Evolutionary conservation across 2,113 vertebrate species (phyloP).

Genomic region (Chlorocebus sabaeus): DNA sequence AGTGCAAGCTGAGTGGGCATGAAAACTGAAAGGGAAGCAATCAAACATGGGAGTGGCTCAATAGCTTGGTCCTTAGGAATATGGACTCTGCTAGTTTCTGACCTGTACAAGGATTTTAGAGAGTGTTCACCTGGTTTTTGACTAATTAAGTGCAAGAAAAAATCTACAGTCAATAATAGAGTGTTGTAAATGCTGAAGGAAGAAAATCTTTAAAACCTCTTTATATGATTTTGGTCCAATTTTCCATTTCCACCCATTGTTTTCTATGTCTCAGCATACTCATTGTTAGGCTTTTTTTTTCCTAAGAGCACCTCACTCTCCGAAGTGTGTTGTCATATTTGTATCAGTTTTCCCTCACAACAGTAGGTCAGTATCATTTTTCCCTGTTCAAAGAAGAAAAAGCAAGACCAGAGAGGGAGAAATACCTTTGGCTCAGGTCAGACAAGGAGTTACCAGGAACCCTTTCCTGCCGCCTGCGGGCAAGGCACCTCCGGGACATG

Average conservation of each 20-base stretch:
- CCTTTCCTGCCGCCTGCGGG: not conserved
- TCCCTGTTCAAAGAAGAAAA: slow-evolving; percentile 25
- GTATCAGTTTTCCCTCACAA: slow-evolving; percentile 2
- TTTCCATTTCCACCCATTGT: slow-evolving; percentile 51
- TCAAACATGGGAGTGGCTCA: not conserved
- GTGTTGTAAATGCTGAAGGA: slow-evolving; percentile 57
- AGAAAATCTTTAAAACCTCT: slow-evolving; percentile 65
- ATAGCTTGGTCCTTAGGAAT: not conserved
- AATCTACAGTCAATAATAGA: slow-evolving; percentile 58
- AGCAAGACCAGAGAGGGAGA: not conserved
- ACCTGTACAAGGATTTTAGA: slow-evolving; percentile 49
- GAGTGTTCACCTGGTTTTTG: slow-evolving; percentile 20
- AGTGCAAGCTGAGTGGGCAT: not conserved
- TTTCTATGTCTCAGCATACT: not conserved
- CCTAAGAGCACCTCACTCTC: not conserved
- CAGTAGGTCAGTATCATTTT: slow-evolving; percentile 47
- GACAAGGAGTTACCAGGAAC: not conserved
- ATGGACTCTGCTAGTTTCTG: not conserved
- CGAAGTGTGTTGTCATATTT: not conserved
- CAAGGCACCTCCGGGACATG: not conserved
- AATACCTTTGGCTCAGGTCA: not conserved
- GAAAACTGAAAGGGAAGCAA: not conserved
- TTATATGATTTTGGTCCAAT: not conserved
- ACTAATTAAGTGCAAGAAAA: slow-evolving; percentile 64
- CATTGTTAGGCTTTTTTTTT: not conserved